These are phyloP conservation scores for Pseudorhombus dupliciocellatus DNA, from an alignment of 2,113 vertebrate genomes.

Conservation along the genomic window DNA sequence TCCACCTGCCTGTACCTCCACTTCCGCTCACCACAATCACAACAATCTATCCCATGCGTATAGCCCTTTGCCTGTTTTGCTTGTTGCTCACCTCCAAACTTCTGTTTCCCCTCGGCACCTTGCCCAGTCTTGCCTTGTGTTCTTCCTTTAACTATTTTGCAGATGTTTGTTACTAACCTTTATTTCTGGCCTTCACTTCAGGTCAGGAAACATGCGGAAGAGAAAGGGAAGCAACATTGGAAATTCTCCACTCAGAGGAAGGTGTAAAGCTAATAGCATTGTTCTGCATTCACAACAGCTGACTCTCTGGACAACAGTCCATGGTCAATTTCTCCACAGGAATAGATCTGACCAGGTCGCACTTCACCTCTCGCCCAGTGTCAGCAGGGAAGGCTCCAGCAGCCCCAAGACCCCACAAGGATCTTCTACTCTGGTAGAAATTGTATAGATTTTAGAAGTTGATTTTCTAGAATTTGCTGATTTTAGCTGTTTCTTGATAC, in stretches of 20 bases:
- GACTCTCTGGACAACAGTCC: no score
- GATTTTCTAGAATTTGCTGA: no score
- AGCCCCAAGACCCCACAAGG: not conserved
- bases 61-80: conserved; percentile 1
- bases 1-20: conserved; percentile 39
- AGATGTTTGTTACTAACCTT: not conserved
- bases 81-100: conserved; percentile 7
- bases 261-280: no score
- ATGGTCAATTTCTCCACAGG: no score
- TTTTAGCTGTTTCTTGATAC: no score
- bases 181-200: conserved; percentile 30
- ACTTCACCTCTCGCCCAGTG: not conserved
- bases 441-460: no score
- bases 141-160: conserved; percentile 3
- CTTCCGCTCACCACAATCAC: conserved; percentile 8
- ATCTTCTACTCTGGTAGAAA: no score
- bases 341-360: not conserved
- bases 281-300: no score
- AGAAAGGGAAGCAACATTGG: no score
- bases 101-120: not conserved
- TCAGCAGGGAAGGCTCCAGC: not conserved
- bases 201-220: no score
- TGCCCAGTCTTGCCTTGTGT: conserved; percentile 5
- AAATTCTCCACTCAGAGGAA: no score
- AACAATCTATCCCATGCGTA: conserved; percentile 44